Base-by-base conservation (phyloP, 2,888 invertebrate genomes). In the Perizoma flavofasciatum region DNA sequence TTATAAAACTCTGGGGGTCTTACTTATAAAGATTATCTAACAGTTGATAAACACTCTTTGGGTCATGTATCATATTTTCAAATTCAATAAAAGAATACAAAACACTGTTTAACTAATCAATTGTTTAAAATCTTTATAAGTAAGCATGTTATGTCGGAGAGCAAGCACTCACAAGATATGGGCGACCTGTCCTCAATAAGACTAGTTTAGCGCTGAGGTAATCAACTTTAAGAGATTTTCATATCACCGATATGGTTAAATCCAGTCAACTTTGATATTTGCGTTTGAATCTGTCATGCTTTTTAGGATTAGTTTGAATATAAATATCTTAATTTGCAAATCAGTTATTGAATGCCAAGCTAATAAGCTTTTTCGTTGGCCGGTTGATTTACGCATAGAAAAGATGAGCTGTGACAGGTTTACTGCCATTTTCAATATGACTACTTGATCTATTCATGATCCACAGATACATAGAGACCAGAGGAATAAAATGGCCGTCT, bases 171-270 rank as follows among this genome's bases (percentile, higher is more conserved):
- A 64, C 68, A 59, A 69, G 71, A 70, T 73, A 69, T 68, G 73
- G 73, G 70, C 72, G 73, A 75, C 72, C 72, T 77, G 77, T 76
- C 75, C 78, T 77, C 72, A 71, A 75, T 77, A 72, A 75, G 71
- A 79, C 75, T 71, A 69, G 75, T 79, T 77, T 71, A 68, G 70
- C 64, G 35, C 59, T 72, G 69, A 64, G 70, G 75, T 77, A 78
- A 80, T 81, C 79, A 74, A 70, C 67, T 64, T 79, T 73, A 78
- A 69, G 75, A 72, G 75, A 73, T 37, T 64, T 65, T 65, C 71
- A 69, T 64, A 65, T 64, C 59, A 69, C 68, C 62, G 63, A 63
- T 50, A 61, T 54, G 54, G 49, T 7, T 49, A 43, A 43, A 55
- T 37, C 56, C 49, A 59, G 47, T 67, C 55, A 65, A 61, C 61